phyloP scores from a whole-genome alignment of 2,797 vertebrate species.

The Tenualosa thibaudeaui region DNA sequence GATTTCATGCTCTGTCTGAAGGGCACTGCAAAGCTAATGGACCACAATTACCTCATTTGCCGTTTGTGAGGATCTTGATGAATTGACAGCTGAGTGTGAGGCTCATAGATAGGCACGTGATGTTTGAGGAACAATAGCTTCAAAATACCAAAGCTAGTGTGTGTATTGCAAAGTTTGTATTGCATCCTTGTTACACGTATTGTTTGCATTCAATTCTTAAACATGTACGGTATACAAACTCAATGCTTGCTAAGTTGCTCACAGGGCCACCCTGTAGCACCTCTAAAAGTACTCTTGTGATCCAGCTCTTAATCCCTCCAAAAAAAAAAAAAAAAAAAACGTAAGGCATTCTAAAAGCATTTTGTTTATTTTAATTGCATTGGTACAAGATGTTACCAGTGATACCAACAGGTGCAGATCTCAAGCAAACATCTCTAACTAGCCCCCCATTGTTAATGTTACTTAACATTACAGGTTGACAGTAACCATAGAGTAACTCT shows the following conservation, averaged over 20 bases:
- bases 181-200: no score
- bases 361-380: no score
- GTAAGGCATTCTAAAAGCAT: no score
- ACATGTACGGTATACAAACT: no score
- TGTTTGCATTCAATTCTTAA: no score
- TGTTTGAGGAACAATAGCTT: background rate
- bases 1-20: conserved; percentile 49
- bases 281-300: background rate
- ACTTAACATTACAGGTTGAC: no score
- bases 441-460: no score
- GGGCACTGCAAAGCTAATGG: conserved; percentile 45
- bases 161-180: no score
- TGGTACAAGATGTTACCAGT: no score
- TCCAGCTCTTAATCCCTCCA: background rate
- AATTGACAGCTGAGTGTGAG: background rate
- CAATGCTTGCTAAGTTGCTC: background rate
- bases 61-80: conserved; percentile 33
- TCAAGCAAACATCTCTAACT: no score
- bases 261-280: background rate
- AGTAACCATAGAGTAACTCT: no score
- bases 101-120: background rate
- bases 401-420: no score
- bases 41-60: conserved; percentile 34
- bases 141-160: background rate
- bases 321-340: background rate